Conservation (phyloP, 2,888 invertebrate species). For the Augiades crinisus region DNA sequence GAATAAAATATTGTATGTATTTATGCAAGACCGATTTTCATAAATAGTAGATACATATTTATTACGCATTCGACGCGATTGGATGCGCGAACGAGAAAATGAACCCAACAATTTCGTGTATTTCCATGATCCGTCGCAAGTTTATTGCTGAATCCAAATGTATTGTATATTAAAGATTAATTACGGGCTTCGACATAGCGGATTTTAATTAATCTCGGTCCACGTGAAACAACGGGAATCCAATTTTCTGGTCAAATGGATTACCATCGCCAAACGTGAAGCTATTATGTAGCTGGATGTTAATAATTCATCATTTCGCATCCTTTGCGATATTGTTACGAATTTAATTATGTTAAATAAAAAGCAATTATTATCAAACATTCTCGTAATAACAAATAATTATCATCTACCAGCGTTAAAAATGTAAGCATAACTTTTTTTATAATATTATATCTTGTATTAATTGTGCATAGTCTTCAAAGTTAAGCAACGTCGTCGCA, state of each 20-base stretch:
- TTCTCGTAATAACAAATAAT: too few species aligned
- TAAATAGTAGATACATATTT: background rate
- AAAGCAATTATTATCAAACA: background rate
- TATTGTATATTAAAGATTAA: slow-evolving; percentile 31
- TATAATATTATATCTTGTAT: too few species aligned
- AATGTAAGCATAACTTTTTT: too few species aligned
- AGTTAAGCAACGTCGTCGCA: too few species aligned
- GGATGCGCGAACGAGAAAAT: background rate
- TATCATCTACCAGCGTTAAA: too few species aligned
- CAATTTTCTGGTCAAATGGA: slow-evolving; percentile 65
- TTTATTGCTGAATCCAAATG: slow-evolving; percentile 8
- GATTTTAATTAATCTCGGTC: slow-evolving; percentile 57
- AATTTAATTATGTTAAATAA: background rate
- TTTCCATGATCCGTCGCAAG: background rate
- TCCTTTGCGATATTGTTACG: slow-evolving; percentile 21
- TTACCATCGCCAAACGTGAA: slow-evolving; percentile 42
- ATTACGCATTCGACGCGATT: background rate
- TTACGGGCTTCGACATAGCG: slow-evolving; percentile 38
- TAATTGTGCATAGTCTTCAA: too few species aligned
- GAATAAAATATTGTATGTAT: background rate
- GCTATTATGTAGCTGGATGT: slow-evolving; percentile 38
- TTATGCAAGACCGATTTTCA: background rate
- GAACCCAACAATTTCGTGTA: background rate
- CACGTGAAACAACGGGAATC: slow-evolving; percentile 52
- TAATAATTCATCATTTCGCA: slow-evolving; percentile 35